phyloP scores from a whole-genome alignment of 2,797 vertebrate genomes.

The Xiphophorus birchmanni region DNA sequence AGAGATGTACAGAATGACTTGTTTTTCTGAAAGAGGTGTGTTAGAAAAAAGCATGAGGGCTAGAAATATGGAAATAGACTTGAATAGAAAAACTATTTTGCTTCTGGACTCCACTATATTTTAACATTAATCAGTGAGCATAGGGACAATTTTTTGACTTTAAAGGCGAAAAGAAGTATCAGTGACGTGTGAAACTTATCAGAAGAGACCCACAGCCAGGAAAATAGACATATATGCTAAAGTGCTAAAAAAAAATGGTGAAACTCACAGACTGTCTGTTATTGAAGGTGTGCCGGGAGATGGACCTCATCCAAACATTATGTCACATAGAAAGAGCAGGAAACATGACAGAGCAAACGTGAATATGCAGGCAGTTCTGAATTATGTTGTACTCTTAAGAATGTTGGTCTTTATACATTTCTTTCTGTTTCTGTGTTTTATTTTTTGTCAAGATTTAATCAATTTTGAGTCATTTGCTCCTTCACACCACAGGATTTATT shows the following conservation, averaged over 20 bases:
- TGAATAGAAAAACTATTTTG: constrained; percentile 30
- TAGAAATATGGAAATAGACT: constrained; percentile 46
- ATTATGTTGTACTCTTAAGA: not conserved
- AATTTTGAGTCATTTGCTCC: constrained; percentile 50
- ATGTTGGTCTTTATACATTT: not conserved
- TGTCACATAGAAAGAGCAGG: constrained; percentile 26
- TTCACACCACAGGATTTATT: constrained; percentile 45
- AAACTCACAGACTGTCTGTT: constrained; percentile 25
- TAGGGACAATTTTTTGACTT: constrained; percentile 33
- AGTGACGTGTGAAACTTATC: constrained; percentile 55
- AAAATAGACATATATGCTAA: constrained; percentile 32
- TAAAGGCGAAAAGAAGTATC: constrained; percentile 46
- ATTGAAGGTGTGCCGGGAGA: constrained; percentile 33
- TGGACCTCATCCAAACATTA: constrained; percentile 34
- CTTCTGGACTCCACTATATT: constrained; percentile 45
- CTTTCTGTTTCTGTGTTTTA: constrained; percentile 11
- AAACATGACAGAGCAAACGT: constrained; percentile 37
- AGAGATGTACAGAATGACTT: constrained; percentile 56
- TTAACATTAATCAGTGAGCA: constrained; percentile 34
- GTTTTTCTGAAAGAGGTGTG: constrained; percentile 51
- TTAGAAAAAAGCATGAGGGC: constrained; percentile 34
- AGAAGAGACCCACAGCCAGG: constrained; percentile 33
- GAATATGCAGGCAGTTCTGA: constrained; percentile 45
- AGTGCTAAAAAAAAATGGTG: constrained; percentile 8
- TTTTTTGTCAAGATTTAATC: constrained; percentile 23